Percentiles rank a stretch among this genome's conserved stretches.
Conservation (phyloP, 2,888 invertebrate genomes). For the Seira sanloemensis region DNA sequence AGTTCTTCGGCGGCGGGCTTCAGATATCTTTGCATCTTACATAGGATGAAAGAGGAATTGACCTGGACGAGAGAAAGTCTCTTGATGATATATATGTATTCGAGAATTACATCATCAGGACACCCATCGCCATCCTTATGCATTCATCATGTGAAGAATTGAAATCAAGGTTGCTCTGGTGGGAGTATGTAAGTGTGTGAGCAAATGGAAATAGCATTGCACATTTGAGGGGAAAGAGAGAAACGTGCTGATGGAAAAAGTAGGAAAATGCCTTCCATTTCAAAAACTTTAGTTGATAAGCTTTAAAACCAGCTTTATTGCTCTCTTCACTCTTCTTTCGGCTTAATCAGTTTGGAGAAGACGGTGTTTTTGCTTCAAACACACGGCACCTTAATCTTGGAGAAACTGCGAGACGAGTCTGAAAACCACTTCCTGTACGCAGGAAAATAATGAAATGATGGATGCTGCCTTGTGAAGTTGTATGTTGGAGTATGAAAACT, state of each 20-base stretch:
- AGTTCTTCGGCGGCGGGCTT: too few relatives aligned
- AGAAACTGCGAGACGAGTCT: background rate
- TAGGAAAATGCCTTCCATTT: too few relatives aligned
- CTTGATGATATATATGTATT: conserved; percentile 54
- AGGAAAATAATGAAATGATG: background rate
- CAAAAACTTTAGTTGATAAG: background rate
- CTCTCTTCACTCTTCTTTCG: background rate
- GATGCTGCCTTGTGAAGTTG: too few relatives aligned
- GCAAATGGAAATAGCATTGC: background rate
- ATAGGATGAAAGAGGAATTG: conserved; percentile 36
- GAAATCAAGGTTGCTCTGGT: conserved; percentile 55
- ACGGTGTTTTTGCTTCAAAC: too few relatives aligned
- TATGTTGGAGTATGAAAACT: too few relatives aligned
- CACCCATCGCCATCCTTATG: background rate
- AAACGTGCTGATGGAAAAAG: too few relatives aligned
- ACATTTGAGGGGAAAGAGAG: background rate
- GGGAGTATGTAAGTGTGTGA: background rate
- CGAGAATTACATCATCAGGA: conserved; percentile 38
- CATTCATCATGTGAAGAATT: conserved; percentile 33
- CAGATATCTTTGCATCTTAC: background rate
- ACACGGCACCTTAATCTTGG: background rate
- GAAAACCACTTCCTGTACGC: background rate
- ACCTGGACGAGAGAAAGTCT: conserved; percentile 56
- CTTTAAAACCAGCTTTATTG: background rate
- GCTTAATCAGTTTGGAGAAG: too few relatives aligned